A percentile compares a stretch with the other conserved stretches of the same genome.
phyloP scores from a whole-genome alignment of 2,797 vertebrate genomes.

The Falco peregrinus region DNA sequence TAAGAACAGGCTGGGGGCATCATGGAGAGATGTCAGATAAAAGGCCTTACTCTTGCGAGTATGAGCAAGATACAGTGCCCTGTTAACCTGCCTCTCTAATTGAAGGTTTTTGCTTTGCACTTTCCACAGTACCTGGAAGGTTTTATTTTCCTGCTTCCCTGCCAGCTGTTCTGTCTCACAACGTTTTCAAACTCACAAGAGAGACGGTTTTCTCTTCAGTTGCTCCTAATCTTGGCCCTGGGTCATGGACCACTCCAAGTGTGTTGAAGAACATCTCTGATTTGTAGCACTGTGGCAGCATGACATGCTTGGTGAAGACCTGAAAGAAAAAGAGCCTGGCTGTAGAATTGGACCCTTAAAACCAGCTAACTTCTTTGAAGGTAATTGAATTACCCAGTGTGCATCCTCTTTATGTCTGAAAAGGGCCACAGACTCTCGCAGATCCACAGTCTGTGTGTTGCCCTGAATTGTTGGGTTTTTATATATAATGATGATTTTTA shows the following conservation, averaged over 20 bases:
- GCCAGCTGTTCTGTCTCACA: neutral
- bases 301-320: neutral
- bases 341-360: neutral
- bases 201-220: neutral
- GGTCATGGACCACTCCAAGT: neutral
- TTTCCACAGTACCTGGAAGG: neutral
- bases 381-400: neutral
- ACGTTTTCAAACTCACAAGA: rapidly evolving
- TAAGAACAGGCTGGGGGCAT: neutral
- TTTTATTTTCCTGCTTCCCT: neutral
- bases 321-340: neutral
- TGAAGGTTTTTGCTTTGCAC: neutral
- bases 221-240: neutral
- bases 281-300: neutral
- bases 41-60: neutral
- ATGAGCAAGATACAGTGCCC: neutral
- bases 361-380: neutral
- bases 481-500: constrained; percentile 44
- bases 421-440: neutral
- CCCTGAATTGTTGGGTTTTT: neutral
- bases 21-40: neutral
- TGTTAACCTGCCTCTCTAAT: neutral
- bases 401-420: neutral
- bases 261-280: neutral
- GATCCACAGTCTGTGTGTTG: neutral